phyloP scores from a whole-genome alignment of 2,888 invertebrate genomes.

The Polydrusus tereticollis region DNA sequence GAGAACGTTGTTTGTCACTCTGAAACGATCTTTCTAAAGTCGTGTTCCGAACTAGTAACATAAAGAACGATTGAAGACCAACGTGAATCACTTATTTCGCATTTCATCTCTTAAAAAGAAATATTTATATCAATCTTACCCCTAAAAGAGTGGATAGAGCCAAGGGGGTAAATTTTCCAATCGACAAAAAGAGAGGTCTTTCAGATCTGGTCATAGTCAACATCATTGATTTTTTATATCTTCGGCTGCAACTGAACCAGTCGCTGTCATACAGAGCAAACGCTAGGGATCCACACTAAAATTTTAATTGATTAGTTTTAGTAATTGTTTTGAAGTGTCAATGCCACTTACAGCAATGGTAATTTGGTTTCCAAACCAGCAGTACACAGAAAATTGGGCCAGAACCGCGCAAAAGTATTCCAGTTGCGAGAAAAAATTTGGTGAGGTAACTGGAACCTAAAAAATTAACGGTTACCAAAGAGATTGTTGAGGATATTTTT shows the following conservation, averaged over 20 bases:
- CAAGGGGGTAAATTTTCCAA: conserved; percentile 57
- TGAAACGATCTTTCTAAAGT: too few relatives aligned
- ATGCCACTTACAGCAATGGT: conserved; percentile 54
- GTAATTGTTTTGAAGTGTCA: too few relatives aligned
- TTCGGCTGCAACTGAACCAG: conserved; percentile 53
- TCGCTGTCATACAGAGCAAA: conserved; percentile 50
- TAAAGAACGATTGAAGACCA: too few relatives aligned
- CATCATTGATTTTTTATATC: conserved; percentile 55
- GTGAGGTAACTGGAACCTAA: conserved; percentile 53
- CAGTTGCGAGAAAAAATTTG: conserved; percentile 54
- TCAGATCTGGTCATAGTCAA: conserved; percentile 56
- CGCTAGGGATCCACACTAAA: conserved; percentile 51
- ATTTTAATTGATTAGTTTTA: conserved; percentile 7
- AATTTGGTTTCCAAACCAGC: conserved; percentile 57
- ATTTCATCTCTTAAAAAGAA: not conserved
- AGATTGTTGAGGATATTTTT: not conserved
- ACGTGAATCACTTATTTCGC: too few relatives aligned
- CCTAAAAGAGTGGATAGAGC: conserved; percentile 51
- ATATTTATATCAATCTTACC: conserved; percentile 44
- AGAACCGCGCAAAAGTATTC: conserved; percentile 52
- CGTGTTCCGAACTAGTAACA: too few relatives aligned
- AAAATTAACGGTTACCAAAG: conserved; percentile 21
- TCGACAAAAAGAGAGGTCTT: conserved; percentile 54
- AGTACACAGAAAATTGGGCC: conserved; percentile 52
- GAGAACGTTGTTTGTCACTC: too few relatives aligned